Base-by-base conservation (phyloP, 2,113 vertebrate species). In the Heterocephalus glaber region DNA sequence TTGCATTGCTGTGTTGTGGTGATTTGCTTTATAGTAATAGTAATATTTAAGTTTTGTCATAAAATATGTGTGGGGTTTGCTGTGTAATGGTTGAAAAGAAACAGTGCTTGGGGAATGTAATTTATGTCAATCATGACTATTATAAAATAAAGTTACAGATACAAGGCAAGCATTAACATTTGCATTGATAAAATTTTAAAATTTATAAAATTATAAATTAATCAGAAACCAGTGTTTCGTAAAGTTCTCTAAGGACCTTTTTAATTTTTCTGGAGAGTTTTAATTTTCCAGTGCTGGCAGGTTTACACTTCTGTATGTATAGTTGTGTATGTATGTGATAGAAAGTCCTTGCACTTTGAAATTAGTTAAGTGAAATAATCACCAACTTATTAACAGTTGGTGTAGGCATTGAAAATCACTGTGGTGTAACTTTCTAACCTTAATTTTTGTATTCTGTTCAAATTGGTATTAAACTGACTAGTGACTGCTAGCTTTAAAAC, bases 1-100 rank as follows among this genome's bases (percentile, higher is more conserved):
- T 97, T 98, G 98, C 97, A 89, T 72, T 88, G 98, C 97, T 96
- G 24, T 98, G 97, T 96, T 81, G 95, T 98, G 95, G 83, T 98
- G 96, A 84, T 35, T 97, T 97, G 97, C 97, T 97, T 96, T 95
- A 88, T 68, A 79, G 41, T 90, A 65, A 70, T 91, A 96, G 68
- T 92, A 93, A 74, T 82, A 52, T 95, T 96, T 96, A 96, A 95
- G 85, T 70, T 84, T 68, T 33, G 16, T 92, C 61, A 70, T 44
- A 58, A 94, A 97, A 95, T 49, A 47, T 0, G 52, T 92, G 79
- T 97, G 91, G 28, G 61, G 63, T 95, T 97, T 94, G 89, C 94
- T 74, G 83, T 91, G 38, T 96, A 87, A 44, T 89, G 68, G 20
- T 81, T 97, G 68, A 90, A 63, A 95, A 94, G n/a, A 84, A 3